Conservation (phyloP, 2,113 vertebrate species). For the Hypomesus transpacificus region DNA sequence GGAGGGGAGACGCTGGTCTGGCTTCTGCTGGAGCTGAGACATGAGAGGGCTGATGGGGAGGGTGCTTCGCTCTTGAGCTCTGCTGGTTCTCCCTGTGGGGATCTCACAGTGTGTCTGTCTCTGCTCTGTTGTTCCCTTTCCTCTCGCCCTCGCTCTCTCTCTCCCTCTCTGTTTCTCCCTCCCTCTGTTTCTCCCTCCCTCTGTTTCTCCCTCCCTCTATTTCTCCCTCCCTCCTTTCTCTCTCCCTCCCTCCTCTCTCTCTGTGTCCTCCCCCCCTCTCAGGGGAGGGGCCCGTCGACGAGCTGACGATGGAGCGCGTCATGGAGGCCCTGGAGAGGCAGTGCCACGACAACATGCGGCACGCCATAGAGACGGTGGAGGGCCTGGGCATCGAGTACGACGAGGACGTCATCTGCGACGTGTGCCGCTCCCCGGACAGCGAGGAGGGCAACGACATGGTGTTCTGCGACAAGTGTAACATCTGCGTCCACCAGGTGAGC, state of each 20-base stretch:
- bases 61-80: too few relatives aligned
- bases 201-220: too few relatives aligned
- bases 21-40: too few relatives aligned
- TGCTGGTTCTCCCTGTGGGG: too few relatives aligned
- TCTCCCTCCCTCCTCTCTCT: not conserved
- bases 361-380: slow-evolving; percentile 95
- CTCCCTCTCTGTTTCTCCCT: too few relatives aligned
- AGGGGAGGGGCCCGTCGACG: slow-evolving; percentile 86
- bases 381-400: slow-evolving; percentile 97
- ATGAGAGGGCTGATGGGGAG: too few relatives aligned
- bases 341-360: slow-evolving; percentile 95
- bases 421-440: slow-evolving; percentile 95
- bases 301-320: slow-evolving; percentile 89
- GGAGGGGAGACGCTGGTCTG: not conserved
- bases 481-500: slow-evolving; percentile 96
- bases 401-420: slow-evolving; percentile 97
- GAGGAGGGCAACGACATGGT: slow-evolving; percentile 99
- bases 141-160: too few relatives aligned
- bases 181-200: too few relatives aligned
- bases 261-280: not conserved
- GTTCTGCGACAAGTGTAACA: slow-evolving; percentile 98
- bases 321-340: slow-evolving; percentile 91
- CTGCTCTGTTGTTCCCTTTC: too few relatives aligned
- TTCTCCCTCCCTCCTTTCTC: too few relatives aligned
- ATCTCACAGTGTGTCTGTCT: too few relatives aligned